Base-by-base conservation (phyloP, 2,797 vertebrate genomes). In the Platalea minor region DNA sequence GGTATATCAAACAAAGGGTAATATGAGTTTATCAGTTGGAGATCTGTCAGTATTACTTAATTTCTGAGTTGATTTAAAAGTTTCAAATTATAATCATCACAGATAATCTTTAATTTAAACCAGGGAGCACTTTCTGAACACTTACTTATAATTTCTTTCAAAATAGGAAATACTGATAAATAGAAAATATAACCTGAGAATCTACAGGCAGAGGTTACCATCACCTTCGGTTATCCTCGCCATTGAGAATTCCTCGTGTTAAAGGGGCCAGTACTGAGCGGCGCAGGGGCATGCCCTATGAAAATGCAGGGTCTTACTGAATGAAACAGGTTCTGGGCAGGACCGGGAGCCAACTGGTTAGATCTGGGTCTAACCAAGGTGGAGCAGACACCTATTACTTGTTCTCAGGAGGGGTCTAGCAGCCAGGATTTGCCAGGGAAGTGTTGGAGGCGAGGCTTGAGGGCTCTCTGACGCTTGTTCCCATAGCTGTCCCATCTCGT, bases 181-280 rank as follows among this genome's bases (percentile, higher is more conserved):
- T 7, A 54, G 45, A 63, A 82, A 43, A 37, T 6, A 26, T 1
- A 35, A 53, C 37, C 46, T 21, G 33, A 60, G 35, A 23, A 14
- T 7, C 33, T 6, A 26, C 17, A n/a, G 37, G 7, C 26, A 43
- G 56, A 43, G 24, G 25, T 24, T 57, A 11, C 9, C 14, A 15
- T 4, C 0, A 3, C 23, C 33, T 11, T 28, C 1, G 5, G 53
- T 25, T 28, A 17, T 17, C 45, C 53, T 67, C 2, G 0, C 37
- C 8, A 0, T 2, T 4, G 26, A 17, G 54, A 21, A 35, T 18
- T 18, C 12, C 45, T 81, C 2, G 0, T 16, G 20, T 33, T 12
- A 7, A 33, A 41, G 33, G 28, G 37, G 41, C 14, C 0, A 0
- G 33, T 7, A 13, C 0, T 2, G 51, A 24, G 20, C 5, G 1